A percentile compares a stretch with the other conserved stretches of the same genome.
These are phyloP conservation scores for Cydia amplana DNA, from an alignment of 1,140 invertebrate species.

Conservation along the genomic window DNA sequence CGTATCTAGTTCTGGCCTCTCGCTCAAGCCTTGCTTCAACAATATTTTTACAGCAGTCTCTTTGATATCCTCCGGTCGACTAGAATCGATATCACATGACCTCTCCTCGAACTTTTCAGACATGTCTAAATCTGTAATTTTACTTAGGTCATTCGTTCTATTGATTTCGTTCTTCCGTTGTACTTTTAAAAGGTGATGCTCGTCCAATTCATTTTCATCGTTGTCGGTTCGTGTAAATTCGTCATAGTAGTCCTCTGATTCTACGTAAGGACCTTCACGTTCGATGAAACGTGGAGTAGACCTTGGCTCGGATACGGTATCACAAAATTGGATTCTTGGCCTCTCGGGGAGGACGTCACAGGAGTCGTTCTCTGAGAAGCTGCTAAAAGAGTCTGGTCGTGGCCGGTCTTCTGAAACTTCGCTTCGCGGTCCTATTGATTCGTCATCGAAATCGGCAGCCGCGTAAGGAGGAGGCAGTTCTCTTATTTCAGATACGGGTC, in stretches of 20 bases:
- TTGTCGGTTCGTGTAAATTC: constrained; percentile 66
- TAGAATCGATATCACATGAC: constrained; percentile 63
- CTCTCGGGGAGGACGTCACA: constrained; percentile 61
- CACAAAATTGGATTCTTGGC: constrained; percentile 57
- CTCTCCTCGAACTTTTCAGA: constrained; percentile 53
- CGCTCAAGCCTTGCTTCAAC: constrained; percentile 56
- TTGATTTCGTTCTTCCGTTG: constrained; percentile 78
- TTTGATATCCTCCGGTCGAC: constrained; percentile 65
- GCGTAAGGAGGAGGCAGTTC: constrained; percentile 76
- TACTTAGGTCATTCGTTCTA: constrained; percentile 63
- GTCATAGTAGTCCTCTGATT: constrained; percentile 68
- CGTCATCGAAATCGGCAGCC: constrained; percentile 71
- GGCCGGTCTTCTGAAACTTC: constrained; percentile 72
- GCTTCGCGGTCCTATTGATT: constrained; percentile 70
- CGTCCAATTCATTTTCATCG: constrained; percentile 72
- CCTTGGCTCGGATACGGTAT: constrained; percentile 68
- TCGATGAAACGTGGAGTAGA: constrained; percentile 71
- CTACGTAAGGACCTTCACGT: constrained; percentile 68
- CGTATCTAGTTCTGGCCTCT: constrained; percentile 51
- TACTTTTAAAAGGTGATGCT: constrained; percentile 71
- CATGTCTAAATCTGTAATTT: constrained; percentile 47
- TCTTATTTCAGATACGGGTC: constrained; percentile 76
- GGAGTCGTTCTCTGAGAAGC: constrained; percentile 74
- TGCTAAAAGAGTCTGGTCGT: constrained; percentile 71
- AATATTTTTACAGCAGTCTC: constrained; percentile 70